Evolutionary conservation across 2,113 vertebrate genomes (phyloP).

Genomic region (Chionodraco myersi): DNA sequence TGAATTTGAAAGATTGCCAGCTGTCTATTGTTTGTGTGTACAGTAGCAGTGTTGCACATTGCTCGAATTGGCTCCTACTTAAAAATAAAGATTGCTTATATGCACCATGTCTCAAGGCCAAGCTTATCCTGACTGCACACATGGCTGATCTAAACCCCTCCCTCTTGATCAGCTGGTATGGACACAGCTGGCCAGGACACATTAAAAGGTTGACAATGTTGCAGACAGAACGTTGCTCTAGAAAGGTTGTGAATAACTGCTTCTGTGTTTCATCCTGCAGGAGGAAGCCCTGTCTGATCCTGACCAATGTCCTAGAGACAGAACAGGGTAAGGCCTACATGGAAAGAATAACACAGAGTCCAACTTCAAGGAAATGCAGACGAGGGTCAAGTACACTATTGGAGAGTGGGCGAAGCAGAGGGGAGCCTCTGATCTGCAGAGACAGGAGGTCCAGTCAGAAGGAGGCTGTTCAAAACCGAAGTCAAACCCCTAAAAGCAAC

Average conservation of each 20-base stretch:
- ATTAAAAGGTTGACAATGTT: background rate
- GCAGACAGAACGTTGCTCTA: background rate
- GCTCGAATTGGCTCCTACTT: background rate
- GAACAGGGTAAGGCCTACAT: slow-evolving; percentile 67
- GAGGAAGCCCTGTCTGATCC: slow-evolving; percentile 64
- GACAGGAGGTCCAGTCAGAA: background rate
- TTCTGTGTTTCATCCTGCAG: slow-evolving; percentile 46
- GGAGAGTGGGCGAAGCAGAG: slow-evolving; percentile 8
- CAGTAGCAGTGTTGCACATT: background rate
- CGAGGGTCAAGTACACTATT: background rate
- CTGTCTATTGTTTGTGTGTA: background rate
- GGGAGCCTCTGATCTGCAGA: slow-evolving; percentile 17
- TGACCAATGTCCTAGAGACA: slow-evolving; percentile 79
- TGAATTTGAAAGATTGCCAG: background rate
- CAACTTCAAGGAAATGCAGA: background rate
- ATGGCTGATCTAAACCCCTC: slow-evolving; percentile 58
- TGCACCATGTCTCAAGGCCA: slow-evolving; percentile 7
- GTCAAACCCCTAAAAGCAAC: background rate
- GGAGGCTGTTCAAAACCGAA: slow-evolving; percentile 16
- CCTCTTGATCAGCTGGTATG: slow-evolving; percentile 30
- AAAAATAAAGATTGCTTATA: background rate
- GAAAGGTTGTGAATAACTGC: slow-evolving; percentile 8
- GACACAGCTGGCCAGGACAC: background rate
- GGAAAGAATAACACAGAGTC: slow-evolving; percentile 31
- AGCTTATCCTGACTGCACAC: slow-evolving; percentile 64